phyloP scores from a whole-genome alignment of 1,140 invertebrate species.

The Bombus pascuorum region DNA sequence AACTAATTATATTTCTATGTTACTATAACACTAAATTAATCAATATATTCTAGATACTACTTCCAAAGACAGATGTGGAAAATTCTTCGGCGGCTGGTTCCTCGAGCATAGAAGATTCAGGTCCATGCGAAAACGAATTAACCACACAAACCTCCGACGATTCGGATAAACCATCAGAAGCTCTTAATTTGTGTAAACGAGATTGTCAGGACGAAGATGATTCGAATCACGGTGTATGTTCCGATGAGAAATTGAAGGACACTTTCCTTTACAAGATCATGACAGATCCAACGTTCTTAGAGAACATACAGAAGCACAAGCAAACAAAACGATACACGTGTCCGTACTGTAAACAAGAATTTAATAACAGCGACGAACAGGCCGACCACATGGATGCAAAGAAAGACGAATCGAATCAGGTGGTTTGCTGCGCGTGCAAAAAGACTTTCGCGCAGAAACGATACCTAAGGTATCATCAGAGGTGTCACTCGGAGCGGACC shows the following conservation, averaged over 20 bases:
- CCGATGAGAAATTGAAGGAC: slow-evolving; percentile 64
- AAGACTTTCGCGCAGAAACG: slow-evolving; percentile 76
- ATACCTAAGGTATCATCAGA: slow-evolving; percentile 75
- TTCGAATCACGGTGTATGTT: background rate
- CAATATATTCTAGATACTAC: background rate
- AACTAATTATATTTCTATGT: no score
- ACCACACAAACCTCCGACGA: background rate
- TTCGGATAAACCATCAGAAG: background rate
- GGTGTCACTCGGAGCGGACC: slow-evolving; percentile 72
- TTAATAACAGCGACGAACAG: slow-evolving; percentile 64
- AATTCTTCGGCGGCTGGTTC: background rate
- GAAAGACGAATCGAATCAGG: slow-evolving; percentile 66
- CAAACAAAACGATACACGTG: slow-evolving; percentile 62
- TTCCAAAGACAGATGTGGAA: no score
- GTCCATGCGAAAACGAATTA: background rate
- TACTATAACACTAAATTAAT: background rate
- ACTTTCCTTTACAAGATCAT: slow-evolving; percentile 77
- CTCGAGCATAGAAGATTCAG: background rate
- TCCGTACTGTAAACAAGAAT: slow-evolving; percentile 73
- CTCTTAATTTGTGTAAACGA: slow-evolving; percentile 48
- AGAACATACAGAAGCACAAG: slow-evolving; percentile 65
- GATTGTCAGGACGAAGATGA: slow-evolving; percentile 24
- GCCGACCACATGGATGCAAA: slow-evolving; percentile 68
- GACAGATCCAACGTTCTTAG: slow-evolving; percentile 74
- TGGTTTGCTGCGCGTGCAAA: slow-evolving; percentile 74